These are phyloP conservation scores for Leucoraja erinaceus DNA, from an alignment of 2,113 vertebrate species.

Conservation along the genomic window DNA sequence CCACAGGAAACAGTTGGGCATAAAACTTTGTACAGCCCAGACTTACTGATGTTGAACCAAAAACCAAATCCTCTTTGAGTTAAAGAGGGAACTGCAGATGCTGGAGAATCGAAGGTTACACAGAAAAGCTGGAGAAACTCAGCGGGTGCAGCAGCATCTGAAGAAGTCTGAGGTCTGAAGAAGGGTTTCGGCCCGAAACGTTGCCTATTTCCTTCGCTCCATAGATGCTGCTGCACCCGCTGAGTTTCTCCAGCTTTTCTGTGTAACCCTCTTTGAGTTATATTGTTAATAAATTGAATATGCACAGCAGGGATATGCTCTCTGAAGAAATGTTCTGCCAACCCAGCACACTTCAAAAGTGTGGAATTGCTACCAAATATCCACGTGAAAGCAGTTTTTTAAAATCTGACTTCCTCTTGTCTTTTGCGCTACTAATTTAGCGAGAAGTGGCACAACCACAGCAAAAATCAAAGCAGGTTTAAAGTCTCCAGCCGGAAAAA, in stretches of 20 bases:
- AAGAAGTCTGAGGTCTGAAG: too few relatives aligned
- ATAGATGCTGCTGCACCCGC: too few relatives aligned
- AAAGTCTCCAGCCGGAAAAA: not conserved
- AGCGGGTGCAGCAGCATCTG: too few relatives aligned
- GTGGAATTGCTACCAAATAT: not conserved
- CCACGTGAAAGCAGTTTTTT: not conserved
- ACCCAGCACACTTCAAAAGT: not conserved
- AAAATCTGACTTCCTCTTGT: not conserved
- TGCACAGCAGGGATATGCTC: not conserved
- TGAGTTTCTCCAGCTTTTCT: too few relatives aligned
- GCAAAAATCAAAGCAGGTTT: not conserved
- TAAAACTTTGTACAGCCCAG: not conserved
- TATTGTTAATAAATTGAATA: not conserved
- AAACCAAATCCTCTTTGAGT: not conserved
- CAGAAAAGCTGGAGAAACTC: too few relatives aligned
- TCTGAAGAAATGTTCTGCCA: not conserved
- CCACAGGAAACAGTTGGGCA: not conserved
- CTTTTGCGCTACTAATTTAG: not conserved
- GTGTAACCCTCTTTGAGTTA: too few relatives aligned
- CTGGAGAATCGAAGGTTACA: too few relatives aligned
- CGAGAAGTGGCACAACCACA: not conserved
- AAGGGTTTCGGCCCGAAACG: too few relatives aligned
- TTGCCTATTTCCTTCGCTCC: too few relatives aligned
- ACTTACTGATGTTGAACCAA: not conserved
- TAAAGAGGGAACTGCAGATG: too few relatives aligned